Evolutionary conservation across 2,113 vertebrate species (phyloP), one percentile per base, ranked within the genome.

Genomic region (Sorex fumeus): DNA sequence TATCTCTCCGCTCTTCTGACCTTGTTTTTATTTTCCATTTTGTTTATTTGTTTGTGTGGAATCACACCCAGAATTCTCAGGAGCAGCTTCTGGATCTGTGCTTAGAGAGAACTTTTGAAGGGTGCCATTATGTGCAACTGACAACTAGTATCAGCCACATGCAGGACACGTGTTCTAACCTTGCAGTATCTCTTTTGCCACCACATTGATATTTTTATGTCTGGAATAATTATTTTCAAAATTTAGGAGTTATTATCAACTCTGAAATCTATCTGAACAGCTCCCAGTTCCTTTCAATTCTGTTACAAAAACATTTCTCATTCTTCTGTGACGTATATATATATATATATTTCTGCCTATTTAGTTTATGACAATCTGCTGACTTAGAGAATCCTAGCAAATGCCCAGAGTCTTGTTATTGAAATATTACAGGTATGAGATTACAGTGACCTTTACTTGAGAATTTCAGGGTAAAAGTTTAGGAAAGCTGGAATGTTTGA

Each of bases 181-280:
- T 53, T 53, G 53, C 53, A 53, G 18, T 53, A 53, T 53, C 13
- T 53, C 53, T 53, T 53, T 53, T 15, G 9, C 12, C 53, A 13
- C 53, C 53, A 53, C 53, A 53, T 19, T 53, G 13, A 53, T 87
- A 53, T 64, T 75, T 92, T 84, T 92, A 87, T 87, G 84, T 84
- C 25, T 78, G 43, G 28, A 25, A 25, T 70, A 23, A 74, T 13
- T 4, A 91, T 16, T 85, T 66, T 82, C 34, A 60, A 77, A 84
- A 57, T 47, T 28, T 62, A 50, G 30, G 32, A 91, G 11, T 67
- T 43, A 81, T 2, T n/a, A 7, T 78, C 15, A 25, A 45, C 30
- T 67, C 9, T 10, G 6, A 69, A 72, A 34, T 72, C 23, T 86
- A 77, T 10, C 0, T 5, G 27, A 88, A 36, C 27, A 30, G 18